A percentile compares a stretch with the other conserved stretches of the same genome.
Conservation (phyloP, 2,797 vertebrate genomes). For the Gymnothorax javanicus region DNA sequence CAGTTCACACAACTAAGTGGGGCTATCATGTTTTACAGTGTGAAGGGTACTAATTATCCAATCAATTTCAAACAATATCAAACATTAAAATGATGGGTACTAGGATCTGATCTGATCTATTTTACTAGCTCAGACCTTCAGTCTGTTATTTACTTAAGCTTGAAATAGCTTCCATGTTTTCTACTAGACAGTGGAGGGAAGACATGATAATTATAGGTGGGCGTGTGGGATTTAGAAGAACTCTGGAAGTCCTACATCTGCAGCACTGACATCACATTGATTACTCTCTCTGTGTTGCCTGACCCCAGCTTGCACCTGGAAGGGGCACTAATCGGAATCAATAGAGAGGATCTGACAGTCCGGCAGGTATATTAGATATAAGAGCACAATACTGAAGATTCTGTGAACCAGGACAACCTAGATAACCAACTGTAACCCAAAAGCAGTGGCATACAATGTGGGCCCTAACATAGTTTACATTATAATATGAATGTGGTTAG, state of each 20-base stretch:
- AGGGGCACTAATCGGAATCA: neutral
- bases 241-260: neutral
- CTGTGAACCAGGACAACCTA: too few relatives aligned
- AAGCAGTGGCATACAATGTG: too few relatives aligned
- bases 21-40: too few relatives aligned
- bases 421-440: too few relatives aligned
- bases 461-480: too few relatives aligned
- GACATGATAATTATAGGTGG: conserved; percentile 3
- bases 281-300: neutral
- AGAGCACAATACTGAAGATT: too few relatives aligned
- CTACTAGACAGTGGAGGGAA: neutral
- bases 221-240: neutral
- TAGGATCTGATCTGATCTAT: neutral
- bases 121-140: neutral
- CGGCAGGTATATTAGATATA: neutral
- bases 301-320: conserved; percentile 2
- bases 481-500: too few relatives aligned
- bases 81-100: neutral
- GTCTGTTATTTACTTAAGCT: neutral
- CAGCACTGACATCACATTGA: neutral
- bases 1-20: too few relatives aligned
- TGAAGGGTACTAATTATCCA: neutral
- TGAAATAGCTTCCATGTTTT: neutral
- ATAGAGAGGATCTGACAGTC: neutral
- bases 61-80: neutral